Evolutionary conservation across 1,140 invertebrate genomes (phyloP), one percentile per base, ranked within the genome.

Genomic region (Aphaenogaster rudis): DNA sequence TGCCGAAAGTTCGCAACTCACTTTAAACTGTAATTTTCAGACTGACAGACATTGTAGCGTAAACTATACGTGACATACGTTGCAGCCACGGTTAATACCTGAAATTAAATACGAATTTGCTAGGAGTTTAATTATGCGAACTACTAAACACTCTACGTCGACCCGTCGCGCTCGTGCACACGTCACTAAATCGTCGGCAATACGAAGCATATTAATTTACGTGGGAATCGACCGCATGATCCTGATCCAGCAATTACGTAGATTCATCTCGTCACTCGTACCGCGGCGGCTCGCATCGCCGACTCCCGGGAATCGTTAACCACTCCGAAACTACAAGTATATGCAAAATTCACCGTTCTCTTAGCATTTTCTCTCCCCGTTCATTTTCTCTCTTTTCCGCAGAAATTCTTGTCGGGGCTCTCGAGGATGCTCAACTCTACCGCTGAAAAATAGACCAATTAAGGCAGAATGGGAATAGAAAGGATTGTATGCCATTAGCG

Each of bases 121-220:
- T 48, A 48, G 28, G 42, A 74, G 69, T 84, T 84, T 61, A 84
- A 84, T 84, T 82, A 84, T 36, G 54, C 28, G 57, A 61, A 39
- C 80, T 84, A 74, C 33, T 54, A 42, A 57, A 45, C 64, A 42
- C 42, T 79, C 77, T 78, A 45, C 17, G 77, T 11, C 64, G 61
- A 67, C 61, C 61, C 39, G 33, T n/a, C 61, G 63, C n/a, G 48
- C 36, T 39, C 7, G 15, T 21, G 54, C 36, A 39, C 63, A 45
- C 42, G 42, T 76, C 80, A 42, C 52, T 74, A 48, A 74, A 74
- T 82, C 45, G 69, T 50, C 69, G 42, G 54, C n/a, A 50, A 77
- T 64, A 88, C 61, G 88, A 77, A 85, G 86, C 88, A 85, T 90
- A 90, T 90, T 90, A 90, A 90, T 90, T 59, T 90, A 89, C 86